Conservation (phyloP, 2,113 vertebrate species). For the Phalacrocorax brasilianus region DNA sequence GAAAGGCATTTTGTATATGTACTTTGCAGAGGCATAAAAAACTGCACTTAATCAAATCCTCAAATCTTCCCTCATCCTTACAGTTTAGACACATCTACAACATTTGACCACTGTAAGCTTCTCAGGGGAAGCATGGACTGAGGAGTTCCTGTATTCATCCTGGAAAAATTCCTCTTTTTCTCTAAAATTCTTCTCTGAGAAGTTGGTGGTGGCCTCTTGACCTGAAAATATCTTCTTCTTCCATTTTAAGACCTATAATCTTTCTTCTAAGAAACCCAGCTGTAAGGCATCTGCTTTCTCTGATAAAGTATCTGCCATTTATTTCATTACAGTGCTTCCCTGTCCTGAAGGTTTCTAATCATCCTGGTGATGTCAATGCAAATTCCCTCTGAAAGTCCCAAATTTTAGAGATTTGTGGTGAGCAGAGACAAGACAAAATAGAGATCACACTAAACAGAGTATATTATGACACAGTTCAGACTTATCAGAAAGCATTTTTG, state of each 20-base stretch:
- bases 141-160: background rate
- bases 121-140: background rate
- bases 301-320: slow-evolving; percentile 47
- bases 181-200: background rate
- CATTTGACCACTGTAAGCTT: background rate
- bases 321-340: slow-evolving; percentile 39
- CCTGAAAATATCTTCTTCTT: background rate
- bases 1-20: background rate
- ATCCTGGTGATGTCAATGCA: slow-evolving; percentile 36
- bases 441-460: background rate
- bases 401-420: background rate
- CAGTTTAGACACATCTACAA: background rate
- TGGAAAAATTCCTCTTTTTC: slow-evolving; percentile 6
- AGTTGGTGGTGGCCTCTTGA: background rate
- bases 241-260: slow-evolving; percentile 42
- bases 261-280: slow-evolving; percentile 4
- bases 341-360: slow-evolving; percentile 59
- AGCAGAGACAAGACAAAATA: slow-evolving; percentile 14
- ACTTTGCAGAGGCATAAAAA: background rate
- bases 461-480: background rate
- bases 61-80: background rate
- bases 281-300: slow-evolving; percentile 28
- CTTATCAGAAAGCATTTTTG: slow-evolving; percentile 14
- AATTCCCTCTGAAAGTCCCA: slow-evolving; percentile 55
- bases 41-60: background rate